Evolutionary conservation across 2,888 invertebrate species (phyloP).

Genomic region (Scaptomyza reducta): DNA sequence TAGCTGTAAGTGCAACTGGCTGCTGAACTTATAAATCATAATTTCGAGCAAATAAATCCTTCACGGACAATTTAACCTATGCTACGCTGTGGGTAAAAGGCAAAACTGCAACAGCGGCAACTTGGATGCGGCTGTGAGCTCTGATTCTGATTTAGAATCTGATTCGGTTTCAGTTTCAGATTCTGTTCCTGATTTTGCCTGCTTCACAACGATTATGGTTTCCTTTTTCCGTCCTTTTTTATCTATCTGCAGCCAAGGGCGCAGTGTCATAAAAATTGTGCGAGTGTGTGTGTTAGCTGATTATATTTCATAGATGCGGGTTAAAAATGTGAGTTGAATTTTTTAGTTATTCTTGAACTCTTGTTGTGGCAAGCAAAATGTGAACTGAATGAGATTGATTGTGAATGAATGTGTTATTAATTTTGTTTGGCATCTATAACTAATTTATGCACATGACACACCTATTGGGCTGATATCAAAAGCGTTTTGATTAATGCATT

Average conservation of each 20-base stretch:
- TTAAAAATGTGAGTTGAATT: neutral
- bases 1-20: slow-evolving; percentile 57
- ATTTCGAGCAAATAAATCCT: slow-evolving; percentile 77
- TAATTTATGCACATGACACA: slow-evolving; percentile 23
- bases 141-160: slow-evolving; percentile 13
- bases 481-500: slow-evolving; percentile 41
- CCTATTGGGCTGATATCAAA: slow-evolving; percentile 20
- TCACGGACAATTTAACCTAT: slow-evolving; percentile 73
- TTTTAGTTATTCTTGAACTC: neutral
- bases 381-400: neutral
- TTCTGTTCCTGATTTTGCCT: slow-evolving; percentile 40
- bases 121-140: slow-evolving; percentile 36
- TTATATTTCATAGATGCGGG: neutral
- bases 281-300: slow-evolving; percentile 4
- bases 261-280: slow-evolving; percentile 32
- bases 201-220: slow-evolving; percentile 36
- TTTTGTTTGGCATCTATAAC: slow-evolving; percentile 10
- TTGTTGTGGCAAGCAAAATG: neutral
- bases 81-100: slow-evolving; percentile 32
- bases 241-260: slow-evolving; percentile 38
- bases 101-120: slow-evolving; percentile 66
- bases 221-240: neutral
- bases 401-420: slow-evolving; percentile 4
- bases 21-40: slow-evolving; percentile 75
- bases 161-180: slow-evolving; percentile 5